Evolutionary conservation across 2,888 invertebrate species (phyloP).

Genomic region (Bugula neritina): DNA sequence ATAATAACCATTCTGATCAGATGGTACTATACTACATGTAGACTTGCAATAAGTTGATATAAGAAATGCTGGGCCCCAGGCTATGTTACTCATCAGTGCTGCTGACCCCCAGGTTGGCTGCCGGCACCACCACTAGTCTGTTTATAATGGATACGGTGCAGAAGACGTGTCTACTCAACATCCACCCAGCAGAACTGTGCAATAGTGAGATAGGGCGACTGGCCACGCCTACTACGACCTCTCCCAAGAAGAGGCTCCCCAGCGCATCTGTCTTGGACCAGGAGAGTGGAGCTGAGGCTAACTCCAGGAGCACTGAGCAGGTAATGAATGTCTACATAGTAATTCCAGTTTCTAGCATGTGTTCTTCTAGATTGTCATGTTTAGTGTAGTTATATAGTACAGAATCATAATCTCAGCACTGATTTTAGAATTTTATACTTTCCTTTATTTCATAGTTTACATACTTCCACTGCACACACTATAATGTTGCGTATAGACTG

Average conservation of each 20-base stretch:
- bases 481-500: too few species aligned
- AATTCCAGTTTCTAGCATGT: too few species aligned
- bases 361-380: too few species aligned
- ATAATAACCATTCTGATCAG: too few species aligned
- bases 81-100: neutral
- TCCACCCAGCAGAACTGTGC: neutral
- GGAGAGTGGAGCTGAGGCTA: conserved; percentile 74
- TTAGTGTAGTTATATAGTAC: too few species aligned
- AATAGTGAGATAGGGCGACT: conserved; percentile 24
- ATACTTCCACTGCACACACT: too few species aligned
- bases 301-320: neutral
- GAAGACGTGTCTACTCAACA: conserved; percentile 67
- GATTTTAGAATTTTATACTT: too few species aligned
- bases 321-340: neutral
- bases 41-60: too few species aligned
- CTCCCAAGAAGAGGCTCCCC: neutral
- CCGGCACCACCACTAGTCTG: conserved; percentile 92
- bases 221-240: neutral
- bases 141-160: conserved; percentile 91
- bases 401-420: too few species aligned
- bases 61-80: too few species aligned
- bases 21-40: too few species aligned
- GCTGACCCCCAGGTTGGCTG: conserved; percentile 71
- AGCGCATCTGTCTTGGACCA: conserved; percentile 56
- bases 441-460: too few species aligned